Evolutionary conservation across 2,113 vertebrate species (phyloP).

Genomic region (Chunga burmeisteri): DNA sequence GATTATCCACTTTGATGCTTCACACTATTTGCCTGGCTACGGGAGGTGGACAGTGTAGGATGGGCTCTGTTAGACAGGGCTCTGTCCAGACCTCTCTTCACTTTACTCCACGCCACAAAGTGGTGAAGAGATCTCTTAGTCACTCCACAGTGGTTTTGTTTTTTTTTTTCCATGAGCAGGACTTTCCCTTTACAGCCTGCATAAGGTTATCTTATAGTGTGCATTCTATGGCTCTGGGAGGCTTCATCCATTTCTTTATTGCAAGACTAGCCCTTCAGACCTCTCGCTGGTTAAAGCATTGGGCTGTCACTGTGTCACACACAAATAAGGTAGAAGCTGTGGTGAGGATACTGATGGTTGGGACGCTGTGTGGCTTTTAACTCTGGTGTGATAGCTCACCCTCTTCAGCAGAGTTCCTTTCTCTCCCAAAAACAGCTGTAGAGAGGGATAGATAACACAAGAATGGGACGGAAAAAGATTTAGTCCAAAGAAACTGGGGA

Average conservation of each 20-base stretch:
- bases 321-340: background rate
- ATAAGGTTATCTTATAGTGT: background rate
- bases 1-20: conserved; percentile 64
- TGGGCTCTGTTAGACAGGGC: background rate
- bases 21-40: background rate
- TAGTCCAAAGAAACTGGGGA: background rate
- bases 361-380: background rate
- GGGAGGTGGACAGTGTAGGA: background rate
- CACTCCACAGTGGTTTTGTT: background rate
- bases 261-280: background rate
- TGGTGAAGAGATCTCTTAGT: background rate
- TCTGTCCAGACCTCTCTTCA: background rate
- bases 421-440: background rate
- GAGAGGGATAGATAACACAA: background rate
- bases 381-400: background rate
- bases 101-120: background rate
- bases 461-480: background rate
- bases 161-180: background rate
- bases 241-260: background rate
- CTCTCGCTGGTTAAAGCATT: background rate
- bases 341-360: background rate
- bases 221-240: background rate
- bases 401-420: background rate
- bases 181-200: background rate
- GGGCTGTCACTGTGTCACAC: background rate